Evolutionary conservation across 1,140 invertebrate species (phyloP).

Genomic region (Aphidius ervi): DNA sequence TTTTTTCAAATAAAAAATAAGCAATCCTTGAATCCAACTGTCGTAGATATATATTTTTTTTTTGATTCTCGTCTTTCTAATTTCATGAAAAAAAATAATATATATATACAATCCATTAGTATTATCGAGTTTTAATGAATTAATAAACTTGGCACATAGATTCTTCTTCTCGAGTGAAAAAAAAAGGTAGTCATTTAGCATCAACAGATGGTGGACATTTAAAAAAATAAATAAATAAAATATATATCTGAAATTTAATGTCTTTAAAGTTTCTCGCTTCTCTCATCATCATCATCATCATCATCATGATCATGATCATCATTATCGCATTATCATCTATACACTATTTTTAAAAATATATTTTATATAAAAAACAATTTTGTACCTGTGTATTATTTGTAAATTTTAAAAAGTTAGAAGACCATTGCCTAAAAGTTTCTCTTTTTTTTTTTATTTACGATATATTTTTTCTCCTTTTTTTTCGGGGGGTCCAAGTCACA

Average conservation of each 20-base stretch:
- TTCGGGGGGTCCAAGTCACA: not conserved
- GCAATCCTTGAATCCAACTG: no score
- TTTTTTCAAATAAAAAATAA: no score
- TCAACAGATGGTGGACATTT: constrained; percentile 10
- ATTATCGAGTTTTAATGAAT: constrained; percentile 7
- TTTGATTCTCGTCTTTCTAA: no score
- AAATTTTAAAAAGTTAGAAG: no score
- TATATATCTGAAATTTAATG: not conserved
- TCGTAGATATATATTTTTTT: no score
- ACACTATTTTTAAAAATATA: no score
- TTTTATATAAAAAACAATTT: no score
- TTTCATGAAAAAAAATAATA: no score
- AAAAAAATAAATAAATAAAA: not conserved
- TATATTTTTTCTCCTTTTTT: not conserved
- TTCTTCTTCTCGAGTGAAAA: not conserved
- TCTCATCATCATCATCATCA: constrained; percentile 6
- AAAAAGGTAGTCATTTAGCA: constrained; percentile 5
- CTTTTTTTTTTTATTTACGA: not conserved
- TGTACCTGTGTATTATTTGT: constrained; percentile 1
- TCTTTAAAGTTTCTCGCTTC: constrained; percentile 7
- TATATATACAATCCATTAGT: constrained; percentile 3
- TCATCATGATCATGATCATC: not conserved
- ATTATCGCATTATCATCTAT: no score
- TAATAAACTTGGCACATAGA: no score
- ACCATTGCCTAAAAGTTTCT: no score